These are phyloP conservation scores for Eciton burchellii DNA, from an alignment of 1,140 invertebrate genomes.

Conservation along the genomic window DNA sequence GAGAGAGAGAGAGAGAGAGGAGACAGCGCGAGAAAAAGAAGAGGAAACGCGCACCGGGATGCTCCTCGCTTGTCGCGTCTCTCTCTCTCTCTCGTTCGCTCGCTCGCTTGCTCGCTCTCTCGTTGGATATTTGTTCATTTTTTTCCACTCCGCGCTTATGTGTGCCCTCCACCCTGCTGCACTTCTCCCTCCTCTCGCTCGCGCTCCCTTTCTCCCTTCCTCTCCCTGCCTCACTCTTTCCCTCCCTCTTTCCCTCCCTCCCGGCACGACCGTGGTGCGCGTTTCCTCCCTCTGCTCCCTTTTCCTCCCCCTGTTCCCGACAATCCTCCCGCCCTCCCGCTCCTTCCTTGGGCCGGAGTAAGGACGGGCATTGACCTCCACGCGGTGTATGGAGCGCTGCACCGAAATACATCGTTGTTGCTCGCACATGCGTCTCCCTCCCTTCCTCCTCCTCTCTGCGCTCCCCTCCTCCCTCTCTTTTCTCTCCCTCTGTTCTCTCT, in stretches of 20 bases:
- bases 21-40: neutral
- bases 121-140: conserved; percentile 76
- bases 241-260: too few relatives aligned
- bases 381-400: conserved; percentile 83
- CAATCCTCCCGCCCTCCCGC: conserved; percentile 64
- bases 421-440: conserved; percentile 82
- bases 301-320: conserved; percentile 61
- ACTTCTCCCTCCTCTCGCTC: conserved; percentile 60
- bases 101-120: conserved; percentile 37
- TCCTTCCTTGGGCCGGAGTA: conserved; percentile 84
- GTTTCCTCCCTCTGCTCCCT: conserved; percentile 73
- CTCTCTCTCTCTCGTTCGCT: too few relatives aligned
- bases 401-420: conserved; percentile 84
- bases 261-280: conserved; percentile 30
- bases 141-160: conserved; percentile 71
- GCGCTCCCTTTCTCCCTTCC: too few relatives aligned
- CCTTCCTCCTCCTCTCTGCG: conserved; percentile 1
- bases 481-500: conserved; percentile 40
- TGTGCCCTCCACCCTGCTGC: conserved; percentile 75
- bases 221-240: conserved; percentile 23
- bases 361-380: conserved; percentile 86
- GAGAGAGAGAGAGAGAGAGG: neutral
- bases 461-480: conserved; percentile 51
- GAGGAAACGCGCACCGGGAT: conserved; percentile 25
- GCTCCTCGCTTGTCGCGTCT: conserved; percentile 35